phyloP scores from a whole-genome alignment of 2,888 invertebrate genomes.

The Melanostoma scalare region DNA sequence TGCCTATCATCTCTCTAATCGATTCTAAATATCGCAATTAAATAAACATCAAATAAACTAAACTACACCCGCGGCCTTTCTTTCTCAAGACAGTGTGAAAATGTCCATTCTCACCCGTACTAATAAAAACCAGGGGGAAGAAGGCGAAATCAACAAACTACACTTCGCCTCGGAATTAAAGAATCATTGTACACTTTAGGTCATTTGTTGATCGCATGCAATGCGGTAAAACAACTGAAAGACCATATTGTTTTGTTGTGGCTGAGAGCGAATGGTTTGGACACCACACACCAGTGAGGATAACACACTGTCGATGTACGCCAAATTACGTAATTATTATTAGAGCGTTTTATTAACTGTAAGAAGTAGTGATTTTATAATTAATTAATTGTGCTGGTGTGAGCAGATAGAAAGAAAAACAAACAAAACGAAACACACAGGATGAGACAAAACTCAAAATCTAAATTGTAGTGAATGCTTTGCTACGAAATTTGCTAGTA shows the following conservation, averaged over 20 bases:
- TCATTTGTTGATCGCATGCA: conserved; percentile 46
- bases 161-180: conserved; percentile 36
- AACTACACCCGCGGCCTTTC: conserved; percentile 19
- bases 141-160: neutral
- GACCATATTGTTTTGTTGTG: conserved; percentile 28
- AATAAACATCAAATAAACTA: conserved; percentile 50
- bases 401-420: conserved; percentile 7
- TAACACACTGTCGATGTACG: conserved; percentile 33
- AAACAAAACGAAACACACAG: conserved; percentile 3
- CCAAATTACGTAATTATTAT: conserved; percentile 69
- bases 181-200: conserved; percentile 60
- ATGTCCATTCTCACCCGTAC: conserved; percentile 51
- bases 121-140: conserved; percentile 24
- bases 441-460: conserved; percentile 14
- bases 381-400: conserved; percentile 42
- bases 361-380: conserved; percentile 65
- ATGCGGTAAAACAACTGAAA: conserved; percentile 17
- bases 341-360: conserved; percentile 63
- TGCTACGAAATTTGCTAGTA: too few species aligned
- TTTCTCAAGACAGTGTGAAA: conserved; percentile 42
- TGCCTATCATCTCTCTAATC: conserved; percentile 48
- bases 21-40: conserved; percentile 65
- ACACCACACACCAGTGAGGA: conserved; percentile 17
- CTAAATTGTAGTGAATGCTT: too few species aligned
- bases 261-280: conserved; percentile 4